phyloP scores from a whole-genome alignment of 35 echinoderm and acorn worm genomes.

The Patiria miniata region DNA sequence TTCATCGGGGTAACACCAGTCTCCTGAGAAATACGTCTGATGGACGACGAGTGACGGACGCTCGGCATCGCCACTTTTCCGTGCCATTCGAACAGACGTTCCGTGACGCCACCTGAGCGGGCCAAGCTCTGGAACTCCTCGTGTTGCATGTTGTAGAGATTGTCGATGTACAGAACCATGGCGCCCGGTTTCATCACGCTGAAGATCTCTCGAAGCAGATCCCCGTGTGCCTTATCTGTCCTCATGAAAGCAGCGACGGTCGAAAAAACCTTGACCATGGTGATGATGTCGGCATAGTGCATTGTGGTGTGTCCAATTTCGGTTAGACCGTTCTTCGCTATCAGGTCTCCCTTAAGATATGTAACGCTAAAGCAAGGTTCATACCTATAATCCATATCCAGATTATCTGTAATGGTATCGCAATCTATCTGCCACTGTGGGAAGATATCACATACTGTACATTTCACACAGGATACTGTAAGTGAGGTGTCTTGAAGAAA shows the following conservation, averaged over 20 bases:
- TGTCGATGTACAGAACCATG: slow-evolving; percentile 30
- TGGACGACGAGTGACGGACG: neutral
- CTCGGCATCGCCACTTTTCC: neutral
- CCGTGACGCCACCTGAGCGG: neutral
- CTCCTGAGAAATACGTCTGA: neutral
- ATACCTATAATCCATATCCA: no score
- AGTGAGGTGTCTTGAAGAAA: neutral
- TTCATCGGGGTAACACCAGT: neutral
- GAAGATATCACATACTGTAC: neutral
- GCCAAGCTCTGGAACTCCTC: neutral
- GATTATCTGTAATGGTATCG: neutral
- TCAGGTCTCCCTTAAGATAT: neutral
- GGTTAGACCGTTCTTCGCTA: neutral
- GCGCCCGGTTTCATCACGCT: slow-evolving; percentile 15
- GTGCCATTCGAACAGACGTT: slow-evolving; percentile 1
- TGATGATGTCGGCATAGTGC: neutral
- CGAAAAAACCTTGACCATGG: slow-evolving; percentile 22
- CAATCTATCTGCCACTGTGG: slow-evolving; percentile 3
- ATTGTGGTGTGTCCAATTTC: neutral
- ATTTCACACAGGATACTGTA: neutral
- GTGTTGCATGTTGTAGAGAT: neutral
- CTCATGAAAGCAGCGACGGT: slow-evolving; percentile 1
- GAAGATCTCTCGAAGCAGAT: slow-evolving; percentile 17
- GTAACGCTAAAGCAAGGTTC: neutral
- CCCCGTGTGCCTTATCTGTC: neutral